Evolutionary conservation across 2,113 vertebrate species (phyloP).

Genomic region (Nannospalax galili): DNA sequence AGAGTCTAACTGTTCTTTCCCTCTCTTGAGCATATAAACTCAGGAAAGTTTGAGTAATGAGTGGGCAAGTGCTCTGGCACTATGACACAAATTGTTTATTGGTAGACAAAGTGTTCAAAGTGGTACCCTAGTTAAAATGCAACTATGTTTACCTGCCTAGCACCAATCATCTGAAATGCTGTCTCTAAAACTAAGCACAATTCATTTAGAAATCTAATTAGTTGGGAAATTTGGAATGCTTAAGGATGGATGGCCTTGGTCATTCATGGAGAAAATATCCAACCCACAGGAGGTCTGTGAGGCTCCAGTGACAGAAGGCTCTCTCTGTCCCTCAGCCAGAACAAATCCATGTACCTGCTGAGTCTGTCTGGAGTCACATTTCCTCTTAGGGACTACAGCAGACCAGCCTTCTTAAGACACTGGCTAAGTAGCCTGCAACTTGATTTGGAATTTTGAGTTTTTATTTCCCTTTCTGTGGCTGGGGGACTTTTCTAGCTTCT

Average conservation of each 20-base stretch:
- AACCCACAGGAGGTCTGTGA: neutral
- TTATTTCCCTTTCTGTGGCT: neutral
- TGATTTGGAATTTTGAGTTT: slow-evolving; percentile 43
- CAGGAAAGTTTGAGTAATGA: slow-evolving; percentile 55
- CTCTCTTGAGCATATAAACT: slow-evolving; percentile 53
- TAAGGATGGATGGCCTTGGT: neutral
- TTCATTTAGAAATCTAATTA: slow-evolving; percentile 27
- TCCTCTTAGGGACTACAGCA: neutral
- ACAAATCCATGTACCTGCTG: neutral
- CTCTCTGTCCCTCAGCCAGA: neutral
- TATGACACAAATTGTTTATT: neutral
- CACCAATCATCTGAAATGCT: slow-evolving; percentile 1
- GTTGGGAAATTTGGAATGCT: slow-evolving; percentile 27
- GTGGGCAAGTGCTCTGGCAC: neutral
- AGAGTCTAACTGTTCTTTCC: slow-evolving; percentile 29
- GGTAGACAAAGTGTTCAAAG: neutral
- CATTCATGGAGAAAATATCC: neutral
- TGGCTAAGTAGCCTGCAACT: neutral
- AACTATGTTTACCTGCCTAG: neutral
- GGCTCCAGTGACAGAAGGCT: neutral
- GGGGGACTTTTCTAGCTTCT: neutral
- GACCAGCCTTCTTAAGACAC: slow-evolving; percentile 26
- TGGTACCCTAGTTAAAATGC: neutral
- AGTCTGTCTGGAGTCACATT: neutral
- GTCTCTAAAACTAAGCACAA: neutral